phyloP scores from a whole-genome alignment of 1,140 invertebrate genomes.

The Lerema accius region DNA sequence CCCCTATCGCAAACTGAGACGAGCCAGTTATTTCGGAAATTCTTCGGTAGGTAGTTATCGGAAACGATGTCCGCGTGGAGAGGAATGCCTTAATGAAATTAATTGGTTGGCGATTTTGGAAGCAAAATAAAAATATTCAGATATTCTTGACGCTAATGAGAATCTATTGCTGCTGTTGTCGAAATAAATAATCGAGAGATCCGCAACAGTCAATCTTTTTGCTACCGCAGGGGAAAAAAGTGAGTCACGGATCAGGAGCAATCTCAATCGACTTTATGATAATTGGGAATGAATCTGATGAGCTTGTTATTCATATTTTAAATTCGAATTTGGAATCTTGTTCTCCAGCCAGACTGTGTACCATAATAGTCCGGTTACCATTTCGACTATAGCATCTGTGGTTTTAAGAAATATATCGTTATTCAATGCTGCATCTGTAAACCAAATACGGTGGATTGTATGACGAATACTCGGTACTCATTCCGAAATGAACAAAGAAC shows the following conservation, averaged over 20 bases:
- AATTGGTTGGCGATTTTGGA: slow-evolving; percentile 65
- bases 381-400: slow-evolving; percentile 1
- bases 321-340: background rate
- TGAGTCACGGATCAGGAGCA: slow-evolving; percentile 16
- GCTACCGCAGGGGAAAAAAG: slow-evolving; percentile 10
- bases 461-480: slow-evolving; percentile 20
- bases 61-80: slow-evolving; percentile 52
- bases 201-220: slow-evolving; percentile 21
- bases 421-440: slow-evolving; percentile 12
- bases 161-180: slow-evolving; percentile 46
- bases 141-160: slow-evolving; percentile 64
- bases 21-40: slow-evolving; percentile 61
- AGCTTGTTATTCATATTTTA: slow-evolving; percentile 8
- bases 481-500: slow-evolving; percentile 24
- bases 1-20: slow-evolving; percentile 53
- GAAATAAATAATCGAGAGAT: slow-evolving; percentile 30
- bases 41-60: slow-evolving; percentile 63
- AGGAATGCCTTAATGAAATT: slow-evolving; percentile 75
- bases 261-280: slow-evolving; percentile 23
- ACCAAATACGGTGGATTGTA: slow-evolving; percentile 25
- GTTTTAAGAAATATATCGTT: slow-evolving; percentile 28
- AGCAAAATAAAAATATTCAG: slow-evolving; percentile 55
- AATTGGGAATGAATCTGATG: slow-evolving; percentile 22
- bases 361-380: slow-evolving; percentile 5
- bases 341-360: background rate